These are phyloP conservation scores for Calcarius lapponicus DNA, from an alignment of 2,797 vertebrate species.

Conservation along the genomic window DNA sequence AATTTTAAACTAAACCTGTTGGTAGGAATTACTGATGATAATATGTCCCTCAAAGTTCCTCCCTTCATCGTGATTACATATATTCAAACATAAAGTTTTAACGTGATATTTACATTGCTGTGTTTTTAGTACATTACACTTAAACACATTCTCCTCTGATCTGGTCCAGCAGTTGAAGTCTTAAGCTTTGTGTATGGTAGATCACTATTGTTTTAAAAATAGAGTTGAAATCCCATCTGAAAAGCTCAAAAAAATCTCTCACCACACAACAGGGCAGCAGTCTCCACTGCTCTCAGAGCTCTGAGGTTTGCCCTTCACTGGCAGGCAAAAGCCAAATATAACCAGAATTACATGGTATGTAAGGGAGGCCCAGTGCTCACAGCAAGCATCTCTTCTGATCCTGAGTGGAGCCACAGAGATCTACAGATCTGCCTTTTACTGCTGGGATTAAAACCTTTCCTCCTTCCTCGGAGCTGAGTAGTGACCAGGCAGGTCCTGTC, in stretches of 20 bases:
- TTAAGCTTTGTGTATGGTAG: neutral
- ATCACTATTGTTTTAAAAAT: neutral
- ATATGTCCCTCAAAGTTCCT: neutral
- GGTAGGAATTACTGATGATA: neutral
- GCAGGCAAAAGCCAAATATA: neutral
- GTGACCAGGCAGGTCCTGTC: neutral
- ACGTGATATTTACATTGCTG: neutral
- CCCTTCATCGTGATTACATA: neutral
- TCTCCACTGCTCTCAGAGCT: neutral
- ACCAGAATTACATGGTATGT: rapidly evolving
- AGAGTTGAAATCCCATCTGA: neutral
- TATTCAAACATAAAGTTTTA: neutral
- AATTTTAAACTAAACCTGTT: slow-evolving; percentile 43
- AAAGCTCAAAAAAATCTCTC: neutral
- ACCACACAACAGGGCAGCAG: neutral
- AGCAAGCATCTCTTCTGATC: neutral
- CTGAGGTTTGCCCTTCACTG: neutral
- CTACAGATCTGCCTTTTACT: neutral
- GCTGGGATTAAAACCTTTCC: neutral
- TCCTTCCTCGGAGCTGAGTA: neutral
- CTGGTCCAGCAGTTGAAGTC: neutral
- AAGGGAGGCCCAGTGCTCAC: neutral
- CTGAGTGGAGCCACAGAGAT: neutral
- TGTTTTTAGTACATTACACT: neutral
- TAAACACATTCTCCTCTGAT: neutral